These are phyloP conservation scores for Pangasius larnaudii DNA, from an alignment of 2,797 vertebrate species.

Conservation along the genomic window DNA sequence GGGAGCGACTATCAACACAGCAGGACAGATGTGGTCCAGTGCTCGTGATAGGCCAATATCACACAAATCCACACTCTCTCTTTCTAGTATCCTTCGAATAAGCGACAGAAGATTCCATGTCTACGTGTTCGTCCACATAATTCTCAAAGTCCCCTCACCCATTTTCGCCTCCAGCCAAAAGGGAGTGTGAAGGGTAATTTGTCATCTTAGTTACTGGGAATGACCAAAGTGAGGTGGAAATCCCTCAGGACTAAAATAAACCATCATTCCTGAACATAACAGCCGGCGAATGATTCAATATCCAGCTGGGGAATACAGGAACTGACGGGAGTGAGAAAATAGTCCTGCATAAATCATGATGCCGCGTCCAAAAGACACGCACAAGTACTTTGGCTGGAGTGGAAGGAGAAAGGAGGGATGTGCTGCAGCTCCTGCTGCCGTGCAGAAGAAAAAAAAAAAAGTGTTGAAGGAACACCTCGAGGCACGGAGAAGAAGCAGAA, in stretches of 20 bases:
- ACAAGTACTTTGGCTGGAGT: constrained; percentile 65
- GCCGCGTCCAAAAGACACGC: constrained; percentile 72
- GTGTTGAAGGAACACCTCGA: constrained; percentile 54
- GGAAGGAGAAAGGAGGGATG: constrained; percentile 55
- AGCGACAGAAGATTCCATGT: background rate
- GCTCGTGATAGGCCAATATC: too few species aligned
- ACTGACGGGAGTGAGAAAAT: constrained; percentile 53
- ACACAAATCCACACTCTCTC: background rate
- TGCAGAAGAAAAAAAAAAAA: constrained; percentile 12
- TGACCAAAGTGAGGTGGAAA: constrained; percentile 70
- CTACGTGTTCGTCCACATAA: constrained; percentile 46
- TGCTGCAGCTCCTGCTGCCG: constrained; percentile 61
- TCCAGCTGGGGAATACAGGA: constrained; percentile 56
- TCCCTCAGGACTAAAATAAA: constrained; percentile 57
- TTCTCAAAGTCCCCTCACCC: constrained; percentile 52
- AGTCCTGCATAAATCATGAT: constrained; percentile 73
- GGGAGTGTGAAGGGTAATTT: constrained; percentile 71
- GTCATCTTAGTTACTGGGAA: constrained; percentile 68
- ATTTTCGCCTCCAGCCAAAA: constrained; percentile 59
- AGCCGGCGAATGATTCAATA: constrained; percentile 57
- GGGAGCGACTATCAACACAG: background rate
- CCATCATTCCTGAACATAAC: constrained; percentile 58
- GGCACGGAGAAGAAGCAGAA: constrained; percentile 54
- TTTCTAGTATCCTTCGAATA: background rate
- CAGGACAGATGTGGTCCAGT: background rate